Evolutionary conservation across 2,888 invertebrate species (phyloP).

Genomic region (Notocelia uddmanniana): DNA sequence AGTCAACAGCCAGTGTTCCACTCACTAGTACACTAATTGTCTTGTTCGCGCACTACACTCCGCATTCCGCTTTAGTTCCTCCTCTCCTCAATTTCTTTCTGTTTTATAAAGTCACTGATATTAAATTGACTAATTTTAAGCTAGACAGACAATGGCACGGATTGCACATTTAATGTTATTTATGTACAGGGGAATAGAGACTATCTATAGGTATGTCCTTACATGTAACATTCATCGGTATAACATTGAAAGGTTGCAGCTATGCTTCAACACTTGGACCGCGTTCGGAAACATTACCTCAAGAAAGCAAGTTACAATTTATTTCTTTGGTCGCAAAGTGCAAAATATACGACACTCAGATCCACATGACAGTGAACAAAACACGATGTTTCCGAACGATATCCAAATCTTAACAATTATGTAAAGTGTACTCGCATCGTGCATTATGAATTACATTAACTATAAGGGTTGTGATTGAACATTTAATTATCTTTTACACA

Average conservation of each 20-base stretch:
- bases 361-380: conserved; percentile 1
- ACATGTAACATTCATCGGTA: conserved; percentile 71
- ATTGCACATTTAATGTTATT: conserved; percentile 80
- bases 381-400: conserved; percentile 33
- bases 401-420: conserved; percentile 72
- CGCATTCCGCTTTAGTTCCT: conserved; percentile 53
- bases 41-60: conserved; percentile 63
- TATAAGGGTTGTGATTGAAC: conserved; percentile 74
- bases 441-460: conserved; percentile 81
- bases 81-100: conserved; percentile 50
- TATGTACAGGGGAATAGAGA: conserved; percentile 80
- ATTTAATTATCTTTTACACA: conserved; percentile 62
- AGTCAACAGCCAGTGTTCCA: conserved; percentile 79
- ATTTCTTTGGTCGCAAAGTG: conserved; percentile 40
- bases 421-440: conserved; percentile 77
- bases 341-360: conserved; percentile 24
- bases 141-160: conserved; percentile 85
- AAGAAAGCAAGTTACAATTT: conserved; percentile 27
- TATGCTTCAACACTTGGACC: conserved; percentile 58
- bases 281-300: conserved; percentile 30
- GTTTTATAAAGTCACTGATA: conserved; percentile 60
- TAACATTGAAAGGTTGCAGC: conserved; percentile 62
- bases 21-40: conserved; percentile 68
- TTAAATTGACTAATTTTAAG: conserved; percentile 81
- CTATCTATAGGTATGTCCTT: conserved; percentile 66